Evolutionary conservation across 2,797 vertebrate genomes (phyloP), one percentile per base, ranked within the genome.

Genomic region (Bradypodion pumilum): DNA sequence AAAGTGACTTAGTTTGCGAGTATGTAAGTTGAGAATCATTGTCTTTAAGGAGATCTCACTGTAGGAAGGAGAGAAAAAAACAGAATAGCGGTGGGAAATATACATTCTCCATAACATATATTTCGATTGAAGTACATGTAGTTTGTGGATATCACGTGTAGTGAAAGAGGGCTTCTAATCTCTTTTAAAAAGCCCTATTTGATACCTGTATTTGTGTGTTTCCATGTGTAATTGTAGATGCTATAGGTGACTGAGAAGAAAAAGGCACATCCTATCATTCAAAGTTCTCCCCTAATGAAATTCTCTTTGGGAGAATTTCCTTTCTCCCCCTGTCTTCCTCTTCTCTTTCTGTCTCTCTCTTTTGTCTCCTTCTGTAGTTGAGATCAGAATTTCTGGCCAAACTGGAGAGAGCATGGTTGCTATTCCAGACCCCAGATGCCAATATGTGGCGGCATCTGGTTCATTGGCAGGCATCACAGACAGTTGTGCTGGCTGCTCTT

Each of bases 371-470:
- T 94, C 93, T 40, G 87, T 91, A 68, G 77, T 56, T 52, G 32
- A 93, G 95, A 95, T 96, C 94, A 93, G 94, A 93, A 93, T 94
- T 92, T 10, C 85, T 91, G 84, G 95, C 95, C 95, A 95, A 95
- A 94, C 85, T 85, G 92, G 62, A 60, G 65, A 94, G 95, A 91
- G 83, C 60, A 49, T 84, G 91, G 93, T 95, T 93, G 94, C 93
- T 92, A 90, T 94, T 96, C 93, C 95, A 95, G 93, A 94, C 90
- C 95, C 96, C 96, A 96, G 96, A 96, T 96, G 95, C 95, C 95
- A 96, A 91, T 93, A 90, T 95, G 94, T 95, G 95, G 95, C 95
- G 95, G 95, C 96, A 96, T 96, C 96, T 96, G 96, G 95, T 93
- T 91, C 92, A 85, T 95, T 96, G 95, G 96, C 95, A 95, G 90